A percentile compares a stretch with the other conserved stretches of the same genome.
These are phyloP conservation scores for Erebia epiphron DNA, from an alignment of 2,888 invertebrate genomes.

Conservation along the genomic window DNA sequence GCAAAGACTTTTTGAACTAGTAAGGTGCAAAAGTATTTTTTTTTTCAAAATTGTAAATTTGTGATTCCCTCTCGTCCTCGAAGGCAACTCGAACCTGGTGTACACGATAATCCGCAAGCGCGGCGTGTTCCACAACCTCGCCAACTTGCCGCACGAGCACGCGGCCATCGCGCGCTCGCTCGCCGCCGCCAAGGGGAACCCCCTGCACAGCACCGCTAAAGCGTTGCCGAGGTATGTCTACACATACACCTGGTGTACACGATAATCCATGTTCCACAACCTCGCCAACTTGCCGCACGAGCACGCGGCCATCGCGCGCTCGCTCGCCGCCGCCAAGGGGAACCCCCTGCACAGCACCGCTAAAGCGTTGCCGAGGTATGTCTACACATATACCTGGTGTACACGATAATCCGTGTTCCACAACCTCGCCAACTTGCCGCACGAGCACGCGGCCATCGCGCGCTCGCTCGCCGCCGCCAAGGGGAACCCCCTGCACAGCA, in stretches of 20 bases:
- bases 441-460: constrained; percentile 94
- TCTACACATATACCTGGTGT: constrained; percentile 87
- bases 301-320: constrained; percentile 93
- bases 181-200: constrained; percentile 49
- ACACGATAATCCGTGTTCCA: constrained; percentile 99
- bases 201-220: constrained; percentile 46
- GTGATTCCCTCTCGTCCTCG: background rate
- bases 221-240: constrained; percentile 49
- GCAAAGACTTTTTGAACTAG: too few species aligned
- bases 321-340: constrained; percentile 70
- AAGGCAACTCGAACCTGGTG: constrained; percentile 98
- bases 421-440: constrained; percentile 97
- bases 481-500: constrained; percentile 46
- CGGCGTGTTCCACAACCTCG: constrained; percentile 98
- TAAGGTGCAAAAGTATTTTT: too few species aligned
- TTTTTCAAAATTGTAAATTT: background rate
- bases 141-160: constrained; percentile 98
- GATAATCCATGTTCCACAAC: constrained; percentile 98
- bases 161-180: constrained; percentile 92
- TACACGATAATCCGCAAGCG: constrained; percentile 99
- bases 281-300: constrained; percentile 98
- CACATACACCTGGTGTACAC: constrained; percentile 93
- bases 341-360: constrained; percentile 47
- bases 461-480: constrained; percentile 83
- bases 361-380: constrained; percentile 50